Evolutionary conservation across 2,797 vertebrate species (phyloP), one percentile per base, ranked within the genome.

Genomic region (Euphonia xanthogaster): DNA sequence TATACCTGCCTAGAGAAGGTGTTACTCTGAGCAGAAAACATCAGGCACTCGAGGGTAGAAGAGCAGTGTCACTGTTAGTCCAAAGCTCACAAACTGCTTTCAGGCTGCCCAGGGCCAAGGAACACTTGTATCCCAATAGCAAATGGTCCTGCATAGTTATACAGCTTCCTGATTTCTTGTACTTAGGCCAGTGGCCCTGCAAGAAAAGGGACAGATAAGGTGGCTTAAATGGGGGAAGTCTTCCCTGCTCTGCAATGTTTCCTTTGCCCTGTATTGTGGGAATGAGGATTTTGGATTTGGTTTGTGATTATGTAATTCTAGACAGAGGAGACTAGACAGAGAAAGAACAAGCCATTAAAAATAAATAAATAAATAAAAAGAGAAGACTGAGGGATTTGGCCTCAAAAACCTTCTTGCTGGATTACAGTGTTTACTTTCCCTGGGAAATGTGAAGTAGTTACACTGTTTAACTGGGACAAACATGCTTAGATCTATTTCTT

Each of bases 221-320:
- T 55, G 47, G 24, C 30, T 79, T 20, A 15, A 11, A 44, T 92
- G 10, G 20, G 39, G 47, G 60, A 76, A 55, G 37, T 67, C n/a
- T 66, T 82, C 66, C 33, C 63, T 81, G 53, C 44, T 88, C 53
- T 61, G 20, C 54, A 65, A 30, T 87, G 48, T 55, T 83, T 86
- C 35, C 45, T 84, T 92, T 88, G 54, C 74, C 25, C 42, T 54
- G 55, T 92, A 44, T 87, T 61, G 57, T 89, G 93, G 86, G 72
- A 96, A 90, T 45, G 67, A 91, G 30, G 68, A 20, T 75, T 94
- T 96, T 81, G 50, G 65, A 94, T 93, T 85, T 71, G 77, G 50
- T 58, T 93, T 88, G 67, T 55, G 45, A 91, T 95, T 91, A 96
- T 0, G 4, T 95, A 85, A 96, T 94, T 93, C 66, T 67, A 94